A percentile compares a stretch with the other conserved stretches of the same genome.
Conservation (phyloP, 2,888 invertebrate genomes). For the Scrobipalpa atriplicella region DNA sequence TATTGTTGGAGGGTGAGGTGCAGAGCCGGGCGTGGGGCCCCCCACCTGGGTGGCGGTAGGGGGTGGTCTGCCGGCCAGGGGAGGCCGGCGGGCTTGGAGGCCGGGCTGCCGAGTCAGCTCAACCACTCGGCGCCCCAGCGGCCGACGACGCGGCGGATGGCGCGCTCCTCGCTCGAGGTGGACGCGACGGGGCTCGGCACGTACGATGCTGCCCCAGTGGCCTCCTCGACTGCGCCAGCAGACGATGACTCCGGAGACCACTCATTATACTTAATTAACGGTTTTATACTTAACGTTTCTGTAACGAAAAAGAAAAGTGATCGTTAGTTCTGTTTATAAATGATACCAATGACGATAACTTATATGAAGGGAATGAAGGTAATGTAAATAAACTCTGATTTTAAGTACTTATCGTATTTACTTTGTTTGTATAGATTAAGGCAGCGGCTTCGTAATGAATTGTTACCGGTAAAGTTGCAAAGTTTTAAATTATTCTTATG, state of each 20-base stretch:
- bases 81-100: constrained; percentile 55
- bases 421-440: too few species aligned
- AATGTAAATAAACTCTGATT: too few species aligned
- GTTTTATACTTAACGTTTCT: constrained; percentile 82
- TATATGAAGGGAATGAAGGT: too few species aligned
- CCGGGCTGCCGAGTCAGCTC: constrained; percentile 94
- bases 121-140: constrained; percentile 98
- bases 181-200: constrained; percentile 60
- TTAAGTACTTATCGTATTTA: too few species aligned
- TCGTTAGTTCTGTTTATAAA: background rate
- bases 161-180: constrained; percentile 73
- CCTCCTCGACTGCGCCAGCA: constrained; percentile 57
- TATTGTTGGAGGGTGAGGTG: constrained; percentile 90
- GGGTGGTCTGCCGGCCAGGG: constrained; percentile 77
- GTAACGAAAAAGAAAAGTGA: constrained; percentile 43
- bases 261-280: constrained; percentile 77
- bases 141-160: constrained; percentile 85
- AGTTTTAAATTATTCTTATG: too few species aligned
- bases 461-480: too few species aligned
- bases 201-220: constrained; percentile 64
- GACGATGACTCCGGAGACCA: constrained; percentile 74
- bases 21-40: constrained; percentile 81
- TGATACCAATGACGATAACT: too few species aligned
- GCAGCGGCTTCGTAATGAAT: too few species aligned
- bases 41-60: constrained; percentile 76